phyloP scores from a whole-genome alignment of 2,797 vertebrate genomes.

The Sebastolobus alascanus region DNA sequence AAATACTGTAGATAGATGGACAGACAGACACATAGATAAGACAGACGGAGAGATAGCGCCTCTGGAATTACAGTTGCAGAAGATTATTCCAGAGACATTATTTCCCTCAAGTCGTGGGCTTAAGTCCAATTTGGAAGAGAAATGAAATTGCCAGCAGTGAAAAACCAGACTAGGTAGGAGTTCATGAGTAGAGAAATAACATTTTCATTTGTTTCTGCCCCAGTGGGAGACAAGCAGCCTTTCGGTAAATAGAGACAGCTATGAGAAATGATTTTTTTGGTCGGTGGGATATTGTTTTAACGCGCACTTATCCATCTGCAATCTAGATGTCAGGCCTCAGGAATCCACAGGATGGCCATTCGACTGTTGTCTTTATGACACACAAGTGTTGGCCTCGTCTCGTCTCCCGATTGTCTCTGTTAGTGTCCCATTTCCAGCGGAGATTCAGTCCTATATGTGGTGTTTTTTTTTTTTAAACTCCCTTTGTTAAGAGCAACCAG shows the following conservation, averaged over 20 bases:
- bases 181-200: conserved; percentile 99
- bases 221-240: conserved; percentile 96
- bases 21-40: conserved; percentile 57
- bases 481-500: conserved; percentile 66
- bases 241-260: conserved; percentile 99
- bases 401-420: conserved; percentile 71
- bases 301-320: conserved; percentile 98
- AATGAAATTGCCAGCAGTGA: conserved; percentile 98
- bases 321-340: conserved; percentile 97
- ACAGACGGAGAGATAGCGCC: conserved; percentile 71
- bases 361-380: conserved; percentile 94
- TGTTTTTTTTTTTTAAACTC: conserved; percentile 52
- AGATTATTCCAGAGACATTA: conserved; percentile 99
- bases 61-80: conserved; percentile 94
- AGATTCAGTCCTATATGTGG: conserved; percentile 53
- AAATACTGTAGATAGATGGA: conserved; percentile 66
- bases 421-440: conserved; percentile 64
- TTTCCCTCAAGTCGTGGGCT: conserved; percentile 98
- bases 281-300: conserved; percentile 99
- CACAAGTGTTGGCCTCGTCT: conserved; percentile 85
- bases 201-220: conserved; percentile 99
- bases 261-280: conserved; percentile 97
- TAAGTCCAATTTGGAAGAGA: conserved; percentile 99
- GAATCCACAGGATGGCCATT: conserved; percentile 94
- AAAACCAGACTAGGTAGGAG: conserved; percentile 97